phyloP scores from a whole-genome alignment of 2,888 invertebrate species.

The Mechanitis mazaeus region DNA sequence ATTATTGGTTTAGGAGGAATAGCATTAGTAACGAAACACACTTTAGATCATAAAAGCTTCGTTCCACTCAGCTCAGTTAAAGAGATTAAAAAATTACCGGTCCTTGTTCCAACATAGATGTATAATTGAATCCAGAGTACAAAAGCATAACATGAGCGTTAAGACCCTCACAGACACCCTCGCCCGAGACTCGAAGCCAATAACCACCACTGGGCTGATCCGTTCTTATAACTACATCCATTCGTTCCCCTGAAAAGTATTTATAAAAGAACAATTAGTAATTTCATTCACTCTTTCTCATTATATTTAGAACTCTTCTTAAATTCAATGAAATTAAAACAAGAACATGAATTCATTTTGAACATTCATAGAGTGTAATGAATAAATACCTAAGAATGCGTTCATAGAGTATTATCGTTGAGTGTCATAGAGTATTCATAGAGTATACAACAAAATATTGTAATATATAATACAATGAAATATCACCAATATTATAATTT shows the following conservation, averaged over 20 bases:
- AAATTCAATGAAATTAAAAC: no score
- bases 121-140: slow-evolving; percentile 74
- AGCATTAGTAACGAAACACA: no score
- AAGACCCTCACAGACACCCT: slow-evolving; percentile 66
- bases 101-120: slow-evolving; percentile 53
- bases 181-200: slow-evolving; percentile 72
- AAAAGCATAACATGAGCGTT: slow-evolving; percentile 56
- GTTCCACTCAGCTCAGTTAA: not conserved
- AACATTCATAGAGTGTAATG: no score
- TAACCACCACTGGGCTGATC: slow-evolving; percentile 70
- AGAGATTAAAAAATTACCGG: slow-evolving; percentile 38
- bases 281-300: not conserved
- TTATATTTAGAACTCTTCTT: not conserved
- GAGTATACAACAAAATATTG: no score
- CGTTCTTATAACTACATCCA: slow-evolving; percentile 77
- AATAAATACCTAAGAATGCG: no score
- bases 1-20: no score
- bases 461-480: not conserved
- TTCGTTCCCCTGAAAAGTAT: slow-evolving; percentile 76
- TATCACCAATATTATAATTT: not conserved
- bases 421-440: no score
- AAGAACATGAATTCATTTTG: no score
- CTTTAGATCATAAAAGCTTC: no score
- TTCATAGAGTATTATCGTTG: no score
- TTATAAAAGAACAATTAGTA: slow-evolving; percentile 6